phyloP scores from a whole-genome alignment of 53 echinoderm and acorn worm genomes.

The Echinometra lucunter region DNA sequence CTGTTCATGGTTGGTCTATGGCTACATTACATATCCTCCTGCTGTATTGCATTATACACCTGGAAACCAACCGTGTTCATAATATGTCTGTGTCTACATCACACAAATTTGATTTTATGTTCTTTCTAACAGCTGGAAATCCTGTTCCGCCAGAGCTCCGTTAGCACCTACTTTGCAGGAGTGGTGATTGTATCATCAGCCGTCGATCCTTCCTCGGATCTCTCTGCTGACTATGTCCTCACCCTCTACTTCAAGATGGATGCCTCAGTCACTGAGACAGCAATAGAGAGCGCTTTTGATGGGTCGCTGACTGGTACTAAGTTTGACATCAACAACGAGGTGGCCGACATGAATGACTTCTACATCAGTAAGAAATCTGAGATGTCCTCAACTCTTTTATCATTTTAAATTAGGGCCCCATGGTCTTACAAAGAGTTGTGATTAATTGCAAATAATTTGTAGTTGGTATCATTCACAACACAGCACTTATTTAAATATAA shows the following conservation, averaged over 20 bases:
- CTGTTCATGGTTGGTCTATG: too few species aligned
- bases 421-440: too few species aligned
- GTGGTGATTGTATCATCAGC: not conserved
- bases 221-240: slow-evolving; percentile 45
- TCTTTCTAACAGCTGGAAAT: slow-evolving; percentile 35
- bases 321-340: slow-evolving; percentile 73
- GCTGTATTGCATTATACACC: too few species aligned
- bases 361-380: slow-evolving; percentile 66
- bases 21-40: too few species aligned
- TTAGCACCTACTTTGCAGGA: slow-evolving; percentile 24
- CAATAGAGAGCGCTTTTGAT: slow-evolving; percentile 71
- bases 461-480: too few species aligned
- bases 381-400: too few species aligned
- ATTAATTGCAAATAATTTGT: too few species aligned
- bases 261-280: slow-evolving; percentile 32
- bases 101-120: not conserved
- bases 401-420: too few species aligned
- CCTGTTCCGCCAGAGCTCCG: slow-evolving; percentile 56
- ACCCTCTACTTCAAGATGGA: slow-evolving; percentile 60
- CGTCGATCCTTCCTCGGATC: not conserved
- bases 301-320: slow-evolving; percentile 44
- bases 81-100: too few species aligned
- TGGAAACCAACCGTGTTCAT: too few species aligned
- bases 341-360: slow-evolving; percentile 59
- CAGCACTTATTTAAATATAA: too few species aligned